Evolutionary conservation across 2,888 invertebrate genomes (phyloP).

Genomic region (Chalcosyrphus nemorum): DNA sequence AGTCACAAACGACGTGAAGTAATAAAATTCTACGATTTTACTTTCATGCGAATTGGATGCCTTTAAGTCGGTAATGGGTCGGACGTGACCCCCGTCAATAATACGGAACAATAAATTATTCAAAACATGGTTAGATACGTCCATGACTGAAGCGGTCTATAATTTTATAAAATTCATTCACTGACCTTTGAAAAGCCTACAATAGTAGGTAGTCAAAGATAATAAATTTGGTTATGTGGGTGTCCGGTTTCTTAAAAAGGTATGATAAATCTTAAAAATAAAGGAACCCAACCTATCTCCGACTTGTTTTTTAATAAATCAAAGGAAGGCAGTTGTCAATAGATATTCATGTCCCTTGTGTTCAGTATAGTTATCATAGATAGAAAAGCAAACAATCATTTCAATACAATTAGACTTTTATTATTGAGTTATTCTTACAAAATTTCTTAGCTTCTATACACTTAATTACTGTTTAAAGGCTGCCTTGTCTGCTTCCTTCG

Average conservation of each 20-base stretch:
- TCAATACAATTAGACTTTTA: background rate
- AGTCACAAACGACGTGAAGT: background rate
- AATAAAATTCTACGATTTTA: constrained; percentile 8
- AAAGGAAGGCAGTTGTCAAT: no score
- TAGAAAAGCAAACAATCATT: background rate
- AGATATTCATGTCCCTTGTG: no score
- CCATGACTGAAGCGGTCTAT: background rate
- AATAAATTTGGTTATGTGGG: constrained; percentile 11
- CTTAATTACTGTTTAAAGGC: background rate
- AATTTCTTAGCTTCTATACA: background rate
- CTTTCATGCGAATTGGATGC: constrained; percentile 15
- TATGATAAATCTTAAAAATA: no score
- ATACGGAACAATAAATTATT: constrained; percentile 24
- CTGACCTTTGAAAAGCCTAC: constrained; percentile 8
- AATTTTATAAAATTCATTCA: constrained; percentile 8
- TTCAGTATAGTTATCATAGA: no score
- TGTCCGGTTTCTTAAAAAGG: background rate
- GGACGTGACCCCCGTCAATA: constrained; percentile 23
- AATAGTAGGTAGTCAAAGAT: background rate
- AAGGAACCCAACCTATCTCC: no score
- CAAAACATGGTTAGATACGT: constrained; percentile 21
- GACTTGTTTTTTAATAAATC: no score
- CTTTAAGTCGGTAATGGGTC: background rate
- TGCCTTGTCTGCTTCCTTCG: background rate
- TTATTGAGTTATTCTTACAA: background rate